Base-by-base conservation (phyloP, 2,113 vertebrate species). In the Ciconia stormi region DNA sequence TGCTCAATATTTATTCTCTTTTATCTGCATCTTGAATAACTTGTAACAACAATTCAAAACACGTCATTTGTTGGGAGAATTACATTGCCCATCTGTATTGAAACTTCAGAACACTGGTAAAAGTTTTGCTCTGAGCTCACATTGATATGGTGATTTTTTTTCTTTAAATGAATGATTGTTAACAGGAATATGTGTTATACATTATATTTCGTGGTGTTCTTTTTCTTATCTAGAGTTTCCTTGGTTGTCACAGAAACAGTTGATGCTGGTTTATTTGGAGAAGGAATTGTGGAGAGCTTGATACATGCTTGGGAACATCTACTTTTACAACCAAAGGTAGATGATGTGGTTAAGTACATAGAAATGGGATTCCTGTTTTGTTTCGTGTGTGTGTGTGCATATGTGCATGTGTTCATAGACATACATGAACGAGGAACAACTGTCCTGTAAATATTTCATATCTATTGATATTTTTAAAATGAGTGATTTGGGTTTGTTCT, bases 181-280 rank as follows among this genome's bases (percentile, higher is more conserved):
- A 76, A 63, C 12, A 65, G n/a, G 53, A 49, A 16, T 27, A 10
- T 36, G 25, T 73, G 9, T 70, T 44, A 9, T 3, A 23, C 1
- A 1, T 82, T 22, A 3, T 70, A 53, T 69, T 84, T 87, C 36
- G 27, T 56, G 20, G 38, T 89, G n/a, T 30, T 63, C 87, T 95
- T 93, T 89, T 96, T 93, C 91, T 94, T 94, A 79, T 94, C 59
- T 95, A 99, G 99, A 96, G 99, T 99, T 50, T 99, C 99, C 13
- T 97, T 99, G 97, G 99, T 99, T 96, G 99, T 99, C 97, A 99
- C 99, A 50, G 99, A 99, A 98, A 99, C 99, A 18, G 99, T 99
- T 23, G 99, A 99, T 97, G 99, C 99, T 63, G 99, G 99, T 69
- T 98, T 99, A 89, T 99, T 99, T 98, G 99, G 99, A 91, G 99